Base-by-base conservation (phyloP, 2,888 invertebrate species). In the Andrena dorsata region DNA sequence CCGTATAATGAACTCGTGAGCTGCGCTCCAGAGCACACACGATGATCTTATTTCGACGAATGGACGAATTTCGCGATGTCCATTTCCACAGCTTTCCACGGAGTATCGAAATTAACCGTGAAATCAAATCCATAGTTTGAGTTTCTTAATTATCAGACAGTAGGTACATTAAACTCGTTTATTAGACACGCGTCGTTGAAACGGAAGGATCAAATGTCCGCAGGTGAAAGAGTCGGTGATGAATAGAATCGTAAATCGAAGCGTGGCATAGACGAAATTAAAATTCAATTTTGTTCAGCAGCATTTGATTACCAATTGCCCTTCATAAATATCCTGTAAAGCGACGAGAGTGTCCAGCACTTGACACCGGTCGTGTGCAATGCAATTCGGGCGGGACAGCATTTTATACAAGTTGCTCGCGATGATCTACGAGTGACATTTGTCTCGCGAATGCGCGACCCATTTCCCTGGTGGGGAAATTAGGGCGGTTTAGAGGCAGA, bases 1-100 rank as follows among this genome's bases (percentile, higher is more conserved):
- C 64, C 58, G 79, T 80, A 82, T 90, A 90, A 90, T 88, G 88
- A 89, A 87, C 84, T 82, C 80, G 71, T 75, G 82, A 74, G 72
- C 83, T 30, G 73, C 71, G 69, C 74, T 61, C 80, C 71, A 74
- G 20, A n/a, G 66, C 66, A 85, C 83, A 69, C 80, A 76, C 74
- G 83, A 83, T 88, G 83, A 87, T 88, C 90, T 89, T 82, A 84
- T 87, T 87, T 76, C 80, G 65, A 23, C 49, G 28, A 28, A 49
- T 2, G 47, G 10, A 63, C 28, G 3, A 28, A 30, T 26, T 61
- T 63, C n/a, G 71, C n/a, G 35, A 77, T 71, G 60, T 58, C 53
- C 30, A 30, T 30, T 30, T 30, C 30, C 53, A 26, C 8, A 10
- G 56, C 3, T 23, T 26, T 10, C 10, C 10, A 1, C 23, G 23